phyloP scores from a whole-genome alignment of 2,113 vertebrate genomes.

The Syrmaticus mikado region DNA sequence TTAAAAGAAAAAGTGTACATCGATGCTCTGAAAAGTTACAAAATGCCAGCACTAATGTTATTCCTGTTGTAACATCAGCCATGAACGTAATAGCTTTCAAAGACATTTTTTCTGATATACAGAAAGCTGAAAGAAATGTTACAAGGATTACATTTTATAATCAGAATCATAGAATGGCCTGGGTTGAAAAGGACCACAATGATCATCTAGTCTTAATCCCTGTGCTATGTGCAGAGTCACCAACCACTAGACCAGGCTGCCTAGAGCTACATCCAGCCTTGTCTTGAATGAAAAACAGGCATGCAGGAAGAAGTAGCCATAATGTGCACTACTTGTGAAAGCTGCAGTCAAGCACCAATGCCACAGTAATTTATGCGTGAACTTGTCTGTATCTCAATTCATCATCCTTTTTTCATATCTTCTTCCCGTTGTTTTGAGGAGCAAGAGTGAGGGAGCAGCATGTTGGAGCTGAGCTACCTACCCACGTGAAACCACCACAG shows the following conservation, averaged over 20 bases:
- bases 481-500: not conserved
- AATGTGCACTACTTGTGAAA: not conserved
- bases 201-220: too few species aligned
- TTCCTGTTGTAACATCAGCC: rapidly evolving
- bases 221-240: too few species aligned
- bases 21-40: not conserved
- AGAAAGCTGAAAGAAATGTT: not conserved
- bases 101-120: not conserved
- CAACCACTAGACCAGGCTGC: too few species aligned
- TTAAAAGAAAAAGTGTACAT: not conserved
- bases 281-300: not conserved
- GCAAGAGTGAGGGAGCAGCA: not conserved
- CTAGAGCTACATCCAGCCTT: too few species aligned
- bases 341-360: not conserved
- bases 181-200: too few species aligned
- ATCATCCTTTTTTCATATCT: not conserved
- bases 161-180: too few species aligned
- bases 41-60: not conserved
- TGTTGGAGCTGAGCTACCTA: not conserved
- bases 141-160: not conserved
- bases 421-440: not conserved
- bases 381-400: not conserved
- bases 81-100: not conserved
- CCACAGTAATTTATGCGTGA: not conserved
- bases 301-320: not conserved